These are phyloP conservation scores for Pimpla rufipes DNA, from an alignment of 2,888 invertebrate species.

Conservation along the genomic window DNA sequence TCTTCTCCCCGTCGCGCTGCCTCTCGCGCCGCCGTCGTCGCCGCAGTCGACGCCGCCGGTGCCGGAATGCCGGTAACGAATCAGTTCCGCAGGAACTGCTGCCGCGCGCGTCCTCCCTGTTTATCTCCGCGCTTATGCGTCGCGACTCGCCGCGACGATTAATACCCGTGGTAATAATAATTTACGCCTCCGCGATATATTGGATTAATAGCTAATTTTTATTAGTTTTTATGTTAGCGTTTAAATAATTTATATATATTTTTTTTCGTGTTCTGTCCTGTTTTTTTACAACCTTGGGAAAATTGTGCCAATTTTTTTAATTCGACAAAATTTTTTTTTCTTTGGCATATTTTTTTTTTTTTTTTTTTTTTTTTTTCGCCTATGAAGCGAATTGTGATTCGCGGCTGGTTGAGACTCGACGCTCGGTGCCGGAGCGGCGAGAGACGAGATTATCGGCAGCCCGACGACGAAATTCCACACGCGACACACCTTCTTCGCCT, in stretches of 20 bases:
- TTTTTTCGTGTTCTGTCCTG: neutral
- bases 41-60: conserved; percentile 30
- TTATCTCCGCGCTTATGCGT: neutral
- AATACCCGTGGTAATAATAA: too few relatives aligned
- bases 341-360: too few relatives aligned
- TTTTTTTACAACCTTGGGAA: neutral
- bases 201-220: too few relatives aligned
- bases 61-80: conserved; percentile 52
- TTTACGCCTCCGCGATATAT: too few relatives aligned
- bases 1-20: neutral
- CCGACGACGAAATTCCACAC: conserved; percentile 29
- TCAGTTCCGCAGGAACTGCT: conserved; percentile 54
- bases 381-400: neutral
- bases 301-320: neutral
- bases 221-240: neutral
- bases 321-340: neutral
- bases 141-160: too few relatives aligned
- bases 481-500: conserved; percentile 39
- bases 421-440: neutral
- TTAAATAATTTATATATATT: neutral
- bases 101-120: conserved; percentile 32
- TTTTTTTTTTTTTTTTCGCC: neutral
- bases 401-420: neutral
- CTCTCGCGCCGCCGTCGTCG: conserved; percentile 5
- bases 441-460: conserved; percentile 19